phyloP scores from a whole-genome alignment of 2,888 invertebrate genomes.

The Sussaba pulchella region DNA sequence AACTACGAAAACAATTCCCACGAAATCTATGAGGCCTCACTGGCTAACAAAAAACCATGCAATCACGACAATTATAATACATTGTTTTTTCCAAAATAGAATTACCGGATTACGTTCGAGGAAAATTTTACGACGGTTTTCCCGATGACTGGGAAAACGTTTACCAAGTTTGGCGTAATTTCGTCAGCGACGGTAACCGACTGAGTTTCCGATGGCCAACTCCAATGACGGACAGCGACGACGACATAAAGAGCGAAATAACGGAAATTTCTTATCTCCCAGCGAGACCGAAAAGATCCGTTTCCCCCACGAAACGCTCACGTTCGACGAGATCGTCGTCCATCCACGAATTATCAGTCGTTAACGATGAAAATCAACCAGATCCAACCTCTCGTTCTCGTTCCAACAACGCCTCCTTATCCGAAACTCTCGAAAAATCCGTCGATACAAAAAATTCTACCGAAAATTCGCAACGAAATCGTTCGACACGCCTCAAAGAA shows the following conservation, averaged over 20 bases:
- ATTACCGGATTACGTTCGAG: constrained; percentile 78
- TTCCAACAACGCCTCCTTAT: constrained; percentile 8
- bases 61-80: no score
- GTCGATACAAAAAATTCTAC: background rate
- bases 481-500: background rate
- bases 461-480: background rate
- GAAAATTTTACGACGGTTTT: constrained; percentile 81
- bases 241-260: constrained; percentile 78
- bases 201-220: constrained; percentile 81
- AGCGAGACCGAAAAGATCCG: constrained; percentile 12
- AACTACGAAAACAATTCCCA: no score
- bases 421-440: background rate
- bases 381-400: constrained; percentile 9
- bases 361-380: constrained; percentile 30
- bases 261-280: constrained; percentile 67
- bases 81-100: no score
- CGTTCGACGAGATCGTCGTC: constrained; percentile 13
- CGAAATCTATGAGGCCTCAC: no score
- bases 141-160: constrained; percentile 82
- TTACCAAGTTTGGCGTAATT: constrained; percentile 78
- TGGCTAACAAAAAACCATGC: no score
- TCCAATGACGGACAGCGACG: constrained; percentile 78
- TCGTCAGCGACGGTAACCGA: constrained; percentile 69
- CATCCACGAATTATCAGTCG: background rate
- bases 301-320: constrained; percentile 50